A percentile compares a stretch with the other conserved stretches of the same genome.
Conservation (phyloP, 2,888 invertebrate species). For the Sphaeridia pumilis region DNA sequence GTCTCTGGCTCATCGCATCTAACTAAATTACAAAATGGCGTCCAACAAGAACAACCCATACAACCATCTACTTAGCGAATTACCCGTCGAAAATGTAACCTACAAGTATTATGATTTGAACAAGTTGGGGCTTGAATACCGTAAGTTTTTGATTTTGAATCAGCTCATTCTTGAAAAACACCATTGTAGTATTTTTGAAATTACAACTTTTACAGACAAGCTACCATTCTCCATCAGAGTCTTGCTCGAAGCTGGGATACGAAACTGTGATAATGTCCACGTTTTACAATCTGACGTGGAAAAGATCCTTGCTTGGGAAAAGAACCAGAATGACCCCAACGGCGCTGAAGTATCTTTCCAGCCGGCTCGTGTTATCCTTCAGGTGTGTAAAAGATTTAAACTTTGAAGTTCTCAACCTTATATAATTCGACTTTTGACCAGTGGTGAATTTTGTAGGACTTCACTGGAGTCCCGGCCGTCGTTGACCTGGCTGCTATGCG, state of each 20-base stretch:
- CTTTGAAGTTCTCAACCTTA: neutral
- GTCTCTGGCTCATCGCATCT: too few relatives aligned
- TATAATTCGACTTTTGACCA: neutral
- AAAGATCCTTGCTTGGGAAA: conserved; percentile 78
- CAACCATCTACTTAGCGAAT: conserved; percentile 11
- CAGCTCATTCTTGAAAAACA: neutral
- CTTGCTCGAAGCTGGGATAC: conserved; percentile 84
- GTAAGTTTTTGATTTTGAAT: too few relatives aligned
- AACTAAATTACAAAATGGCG: neutral
- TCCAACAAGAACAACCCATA: conserved; percentile 15
- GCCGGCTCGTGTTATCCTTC: conserved; percentile 88
- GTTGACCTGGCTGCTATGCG: conserved; percentile 99
- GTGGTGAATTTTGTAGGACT: conserved; percentile 49
- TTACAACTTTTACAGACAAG: conserved; percentile 47
- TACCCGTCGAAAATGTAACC: conserved; percentile 14
- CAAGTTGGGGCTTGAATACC: conserved; percentile 15
- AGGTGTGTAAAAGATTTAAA: conserved; percentile 54
- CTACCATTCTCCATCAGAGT: conserved; percentile 87
- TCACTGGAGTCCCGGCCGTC: conserved; percentile 95
- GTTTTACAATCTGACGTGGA: conserved; percentile 73
- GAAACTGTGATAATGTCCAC: conserved; percentile 94
- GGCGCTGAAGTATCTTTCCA: conserved; percentile 90
- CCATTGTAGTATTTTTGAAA: neutral
- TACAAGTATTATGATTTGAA: conserved; percentile 21
- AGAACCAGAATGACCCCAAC: conserved; percentile 52